These are phyloP conservation scores for Ophiothrix spiculata DNA, from an alignment of 35 echinoderm and acorn worm genomes.

Conservation along the genomic window DNA sequence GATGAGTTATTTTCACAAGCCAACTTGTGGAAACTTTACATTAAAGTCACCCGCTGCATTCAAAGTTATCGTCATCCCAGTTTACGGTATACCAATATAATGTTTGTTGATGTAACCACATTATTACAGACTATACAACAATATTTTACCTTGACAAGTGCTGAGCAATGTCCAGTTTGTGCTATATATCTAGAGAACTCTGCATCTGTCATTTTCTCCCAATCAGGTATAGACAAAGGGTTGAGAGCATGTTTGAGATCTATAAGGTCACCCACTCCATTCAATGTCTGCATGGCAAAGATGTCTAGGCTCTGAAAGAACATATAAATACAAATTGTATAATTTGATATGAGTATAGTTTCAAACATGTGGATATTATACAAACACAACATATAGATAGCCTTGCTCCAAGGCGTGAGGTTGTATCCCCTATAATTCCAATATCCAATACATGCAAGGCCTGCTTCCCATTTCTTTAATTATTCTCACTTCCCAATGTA, in stretches of 20 bases:
- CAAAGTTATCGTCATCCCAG: background rate
- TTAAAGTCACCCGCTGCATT: background rate
- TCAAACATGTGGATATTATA: too few species aligned
- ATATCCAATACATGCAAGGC: too few species aligned
- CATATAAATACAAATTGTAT: too few species aligned
- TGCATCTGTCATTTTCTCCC: slow-evolving; percentile 41
- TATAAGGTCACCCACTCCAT: slow-evolving; percentile 69
- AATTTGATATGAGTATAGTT: too few species aligned
- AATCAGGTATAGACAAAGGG: slow-evolving; percentile 58
- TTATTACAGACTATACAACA: too few species aligned
- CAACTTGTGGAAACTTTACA: background rate
- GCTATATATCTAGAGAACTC: slow-evolving; percentile 44
- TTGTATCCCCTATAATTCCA: too few species aligned
- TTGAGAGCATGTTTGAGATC: slow-evolving; percentile 66
- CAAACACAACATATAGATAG: too few species aligned
- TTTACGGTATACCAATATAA: background rate
- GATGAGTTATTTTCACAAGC: too few species aligned
- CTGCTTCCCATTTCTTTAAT: too few species aligned
- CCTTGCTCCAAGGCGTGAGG: too few species aligned
- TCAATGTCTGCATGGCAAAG: slow-evolving; percentile 70
- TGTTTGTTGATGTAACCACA: background rate
- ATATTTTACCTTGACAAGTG: slow-evolving; percentile 90
- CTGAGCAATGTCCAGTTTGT: slow-evolving; percentile 75
- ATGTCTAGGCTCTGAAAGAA: slow-evolving; percentile 33
- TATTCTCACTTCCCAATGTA: too few species aligned